Evolutionary conservation across 2,797 vertebrate species (phyloP).

Genomic region (Dermochelys coriacea): DNA sequence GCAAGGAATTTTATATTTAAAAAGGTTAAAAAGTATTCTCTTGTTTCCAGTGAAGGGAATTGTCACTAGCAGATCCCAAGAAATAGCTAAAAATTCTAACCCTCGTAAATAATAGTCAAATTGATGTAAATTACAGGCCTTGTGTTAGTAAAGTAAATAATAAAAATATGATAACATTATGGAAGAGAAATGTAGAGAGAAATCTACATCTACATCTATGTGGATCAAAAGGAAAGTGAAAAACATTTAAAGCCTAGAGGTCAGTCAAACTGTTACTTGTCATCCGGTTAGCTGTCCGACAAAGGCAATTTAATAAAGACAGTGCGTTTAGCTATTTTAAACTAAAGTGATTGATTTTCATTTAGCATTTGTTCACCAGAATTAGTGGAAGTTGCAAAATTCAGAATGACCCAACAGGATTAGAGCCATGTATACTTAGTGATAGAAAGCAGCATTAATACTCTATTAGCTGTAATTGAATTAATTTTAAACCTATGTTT

Average conservation of each 20-base stretch:
- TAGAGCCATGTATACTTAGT: neutral
- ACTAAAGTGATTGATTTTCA: slow-evolving; percentile 54
- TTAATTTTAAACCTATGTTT: slow-evolving; percentile 40
- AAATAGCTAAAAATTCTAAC: neutral
- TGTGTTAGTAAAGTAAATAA: neutral
- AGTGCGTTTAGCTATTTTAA: slow-evolving; percentile 28
- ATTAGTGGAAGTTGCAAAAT: slow-evolving; percentile 55
- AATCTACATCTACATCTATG: neutral
- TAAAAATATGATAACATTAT: neutral
- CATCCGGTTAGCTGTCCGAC: neutral
- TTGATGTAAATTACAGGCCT: neutral
- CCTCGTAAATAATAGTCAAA: neutral
- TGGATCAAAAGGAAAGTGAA: neutral
- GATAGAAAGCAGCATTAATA: slow-evolving; percentile 32
- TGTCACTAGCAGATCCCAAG: neutral
- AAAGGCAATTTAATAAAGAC: slow-evolving; percentile 37
- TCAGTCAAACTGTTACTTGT: slow-evolving; percentile 33
- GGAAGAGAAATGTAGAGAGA: neutral
- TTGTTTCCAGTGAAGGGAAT: neutral
- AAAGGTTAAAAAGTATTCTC: neutral
- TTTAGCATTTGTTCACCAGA: slow-evolving; percentile 49
- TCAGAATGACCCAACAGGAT: slow-evolving; percentile 22
- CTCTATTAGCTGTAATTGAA: neutral
- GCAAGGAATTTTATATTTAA: neutral
- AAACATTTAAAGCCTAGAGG: neutral